phyloP scores from a whole-genome alignment of 92 coral and sea anemone species.

The Siderastrea radians region DNA sequence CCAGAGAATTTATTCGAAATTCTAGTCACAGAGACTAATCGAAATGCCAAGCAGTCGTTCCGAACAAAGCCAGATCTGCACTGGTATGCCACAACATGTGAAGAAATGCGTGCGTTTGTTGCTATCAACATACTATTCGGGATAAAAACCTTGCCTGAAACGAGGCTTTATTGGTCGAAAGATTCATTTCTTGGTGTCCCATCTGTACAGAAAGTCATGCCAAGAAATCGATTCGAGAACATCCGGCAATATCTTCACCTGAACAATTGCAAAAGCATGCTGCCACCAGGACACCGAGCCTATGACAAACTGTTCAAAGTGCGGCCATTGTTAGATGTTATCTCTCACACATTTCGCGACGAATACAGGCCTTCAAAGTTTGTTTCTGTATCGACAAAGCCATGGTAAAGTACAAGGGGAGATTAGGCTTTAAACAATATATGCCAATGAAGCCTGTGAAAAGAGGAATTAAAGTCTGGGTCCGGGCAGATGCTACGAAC shows the following conservation, averaged over 20 bases:
- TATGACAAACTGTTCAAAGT: conserved; percentile 48
- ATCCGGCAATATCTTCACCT: conserved; percentile 41
- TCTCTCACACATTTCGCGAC: background rate
- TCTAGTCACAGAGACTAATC: conserved; percentile 58
- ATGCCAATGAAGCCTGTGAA: conserved; percentile 64
- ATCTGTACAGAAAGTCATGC: conserved; percentile 28
- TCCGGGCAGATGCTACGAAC: conserved; percentile 51
- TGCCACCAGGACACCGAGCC: conserved; percentile 16
- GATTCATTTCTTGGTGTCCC: conserved; percentile 47
- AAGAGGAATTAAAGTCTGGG: conserved; percentile 63
- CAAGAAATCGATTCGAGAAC: conserved; percentile 44
- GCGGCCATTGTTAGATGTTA: conserved; percentile 12
- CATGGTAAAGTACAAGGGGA: conserved; percentile 46
- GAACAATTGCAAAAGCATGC: conserved; percentile 16
- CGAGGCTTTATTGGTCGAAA: conserved; percentile 20
- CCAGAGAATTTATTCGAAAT: conserved; percentile 30
- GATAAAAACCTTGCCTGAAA: conserved; percentile 52
- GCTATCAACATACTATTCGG: conserved; percentile 38
- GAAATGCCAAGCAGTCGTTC: conserved; percentile 38
- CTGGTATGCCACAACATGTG: conserved; percentile 24
- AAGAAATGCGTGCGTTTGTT: conserved; percentile 51
- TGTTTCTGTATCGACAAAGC: conserved; percentile 32
- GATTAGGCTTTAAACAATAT: conserved; percentile 61
- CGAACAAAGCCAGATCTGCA: conserved; percentile 39
- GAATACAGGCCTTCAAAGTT: conserved; percentile 20